Evolutionary conservation across 2,797 vertebrate genomes (phyloP).

Genomic region (Pelobates cultripes): DNA sequence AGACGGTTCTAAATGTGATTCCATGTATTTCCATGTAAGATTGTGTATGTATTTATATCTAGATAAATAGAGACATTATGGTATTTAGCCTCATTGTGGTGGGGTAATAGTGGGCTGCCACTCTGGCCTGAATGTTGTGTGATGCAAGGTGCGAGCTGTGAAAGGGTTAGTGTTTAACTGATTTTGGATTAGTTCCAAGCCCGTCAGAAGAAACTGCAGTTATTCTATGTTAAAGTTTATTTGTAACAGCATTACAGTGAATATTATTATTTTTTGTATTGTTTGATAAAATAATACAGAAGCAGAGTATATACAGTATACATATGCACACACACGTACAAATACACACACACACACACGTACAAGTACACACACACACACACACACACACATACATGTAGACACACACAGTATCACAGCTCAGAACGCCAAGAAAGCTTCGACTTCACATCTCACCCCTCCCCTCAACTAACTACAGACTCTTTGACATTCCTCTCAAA

Average conservation of each 20-base stretch:
- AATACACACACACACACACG: too few species aligned
- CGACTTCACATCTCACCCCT: neutral
- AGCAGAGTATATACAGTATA: neutral
- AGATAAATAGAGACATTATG: neutral
- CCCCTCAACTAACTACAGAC: neutral
- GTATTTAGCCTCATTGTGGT: neutral
- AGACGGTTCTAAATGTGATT: too few species aligned
- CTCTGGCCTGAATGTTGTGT: neutral
- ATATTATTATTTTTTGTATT: too few species aligned
- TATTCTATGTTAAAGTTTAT: neutral
- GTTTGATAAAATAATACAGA: neutral
- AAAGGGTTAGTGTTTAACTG: neutral
- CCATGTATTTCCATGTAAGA: neutral
- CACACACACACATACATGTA: too few species aligned
- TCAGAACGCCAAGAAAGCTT: too few species aligned
- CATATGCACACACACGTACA: too few species aligned
- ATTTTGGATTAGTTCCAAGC: neutral
- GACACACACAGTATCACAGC: too few species aligned
- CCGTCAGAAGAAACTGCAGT: neutral
- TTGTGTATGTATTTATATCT: neutral
- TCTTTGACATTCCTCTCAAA: neutral
- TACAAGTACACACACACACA: too few species aligned
- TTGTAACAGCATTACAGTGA: neutral
- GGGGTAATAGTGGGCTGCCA: neutral
- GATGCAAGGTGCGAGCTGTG: neutral